A percentile compares a stretch with the other conserved stretches of the same genome.
Evolutionary conservation across 2,113 vertebrate genomes (phyloP).

Genomic region (Scalopus aquaticus): DNA sequence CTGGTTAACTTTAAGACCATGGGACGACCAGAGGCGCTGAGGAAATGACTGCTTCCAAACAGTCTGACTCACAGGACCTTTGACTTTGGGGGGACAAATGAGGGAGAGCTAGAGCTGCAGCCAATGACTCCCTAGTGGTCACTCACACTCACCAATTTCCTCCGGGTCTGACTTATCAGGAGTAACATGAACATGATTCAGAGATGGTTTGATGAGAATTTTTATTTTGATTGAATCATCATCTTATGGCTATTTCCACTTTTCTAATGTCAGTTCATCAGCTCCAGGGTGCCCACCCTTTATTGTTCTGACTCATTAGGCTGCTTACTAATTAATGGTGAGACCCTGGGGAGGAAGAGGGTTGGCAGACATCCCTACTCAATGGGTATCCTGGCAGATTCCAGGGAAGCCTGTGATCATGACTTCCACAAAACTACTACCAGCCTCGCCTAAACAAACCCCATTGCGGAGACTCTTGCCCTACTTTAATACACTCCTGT

Average conservation of each 20-base stretch:
- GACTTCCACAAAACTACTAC: not conserved
- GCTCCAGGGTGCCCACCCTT: not conserved
- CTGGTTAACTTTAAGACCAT: not conserved
- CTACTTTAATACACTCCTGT: not conserved
- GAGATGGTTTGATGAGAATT: not conserved
- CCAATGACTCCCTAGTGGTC: not conserved
- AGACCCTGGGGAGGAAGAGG: slow-evolving; percentile 3
- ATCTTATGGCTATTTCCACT: not conserved
- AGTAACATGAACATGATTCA: not conserved
- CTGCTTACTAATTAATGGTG: not conserved
- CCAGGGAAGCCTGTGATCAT: not conserved
- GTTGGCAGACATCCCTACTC: not conserved
- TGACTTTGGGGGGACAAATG: not conserved
- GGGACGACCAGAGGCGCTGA: not conserved
- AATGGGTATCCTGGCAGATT: not conserved
- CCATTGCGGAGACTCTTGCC: not conserved
- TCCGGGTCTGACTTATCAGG: not conserved
- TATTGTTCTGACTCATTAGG: not conserved
- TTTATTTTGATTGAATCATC: slow-evolving; percentile 23
- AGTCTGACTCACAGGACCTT: not conserved
- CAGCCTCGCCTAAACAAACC: not conserved
- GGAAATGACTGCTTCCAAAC: not conserved
- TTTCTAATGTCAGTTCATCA: slow-evolving; percentile 32
- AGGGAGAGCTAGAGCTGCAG: not conserved
- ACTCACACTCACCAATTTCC: not conserved